A percentile compares a stretch with the other conserved stretches of the same genome.
Conservation (phyloP, 2,888 invertebrate species). For the Dyspetes luteomarginatus region DNA sequence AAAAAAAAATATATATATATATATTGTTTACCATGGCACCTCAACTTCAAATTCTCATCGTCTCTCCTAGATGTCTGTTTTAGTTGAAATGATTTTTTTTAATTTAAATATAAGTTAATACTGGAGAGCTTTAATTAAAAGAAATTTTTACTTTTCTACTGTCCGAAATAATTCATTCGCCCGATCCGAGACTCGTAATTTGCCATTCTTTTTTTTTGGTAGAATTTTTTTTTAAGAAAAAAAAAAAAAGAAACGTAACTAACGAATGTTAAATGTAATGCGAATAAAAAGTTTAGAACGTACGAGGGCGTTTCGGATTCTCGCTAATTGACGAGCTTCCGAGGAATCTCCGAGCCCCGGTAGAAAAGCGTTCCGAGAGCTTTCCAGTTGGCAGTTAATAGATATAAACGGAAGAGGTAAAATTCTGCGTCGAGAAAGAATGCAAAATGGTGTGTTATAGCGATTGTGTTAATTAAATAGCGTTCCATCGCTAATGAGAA, state of each 20-base stretch:
- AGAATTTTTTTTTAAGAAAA: not conserved
- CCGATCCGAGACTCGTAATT: no score
- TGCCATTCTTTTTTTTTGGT: no score
- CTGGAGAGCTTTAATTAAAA: no score
- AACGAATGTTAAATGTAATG: not conserved
- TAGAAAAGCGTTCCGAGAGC: not conserved
- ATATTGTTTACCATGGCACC: no score
- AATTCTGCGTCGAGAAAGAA: constrained; percentile 13
- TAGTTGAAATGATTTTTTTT: no score
- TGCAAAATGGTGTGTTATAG: not conserved
- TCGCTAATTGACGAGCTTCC: constrained; percentile 7
- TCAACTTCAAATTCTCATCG: no score
- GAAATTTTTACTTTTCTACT: no score
- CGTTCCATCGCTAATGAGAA: constrained; percentile 36
- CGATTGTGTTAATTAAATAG: constrained; percentile 32
- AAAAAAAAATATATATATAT: not conserved
- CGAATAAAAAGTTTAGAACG: not conserved
- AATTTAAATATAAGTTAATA: no score
- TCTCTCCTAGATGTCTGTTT: no score
- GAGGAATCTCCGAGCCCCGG: constrained; percentile 1
- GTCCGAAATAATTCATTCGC: no score
- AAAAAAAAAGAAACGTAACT: no score
- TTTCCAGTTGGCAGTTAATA: constrained; percentile 12
- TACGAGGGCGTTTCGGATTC: constrained; percentile 8
- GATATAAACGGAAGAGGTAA: constrained; percentile 21